Conservation (phyloP, 2,113 vertebrate species). For the Phyllopteryx taeniolatus region DNA sequence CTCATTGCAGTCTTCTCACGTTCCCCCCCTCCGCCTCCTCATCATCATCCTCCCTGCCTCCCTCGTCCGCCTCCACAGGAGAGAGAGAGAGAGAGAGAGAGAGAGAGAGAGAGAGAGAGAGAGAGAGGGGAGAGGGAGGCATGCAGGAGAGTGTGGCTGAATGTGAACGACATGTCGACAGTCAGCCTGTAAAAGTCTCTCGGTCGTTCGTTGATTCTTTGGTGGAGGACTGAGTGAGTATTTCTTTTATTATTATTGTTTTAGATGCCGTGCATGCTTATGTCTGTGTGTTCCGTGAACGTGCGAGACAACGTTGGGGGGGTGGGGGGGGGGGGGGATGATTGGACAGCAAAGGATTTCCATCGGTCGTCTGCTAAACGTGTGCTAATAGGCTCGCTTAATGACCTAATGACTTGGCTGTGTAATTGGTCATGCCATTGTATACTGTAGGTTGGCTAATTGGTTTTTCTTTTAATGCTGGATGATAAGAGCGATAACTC, state of each 20-base stretch:
- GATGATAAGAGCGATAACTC: constrained; percentile 11
- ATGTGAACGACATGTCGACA: constrained; percentile 75
- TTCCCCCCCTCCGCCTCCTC: constrained; percentile 55
- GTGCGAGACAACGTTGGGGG: not conserved
- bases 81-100: constrained; percentile 62
- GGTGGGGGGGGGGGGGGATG: constrained; percentile 12
- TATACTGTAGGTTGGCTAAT: constrained; percentile 49
- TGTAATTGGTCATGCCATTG: constrained; percentile 62
- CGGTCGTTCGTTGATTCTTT: constrained; percentile 69
- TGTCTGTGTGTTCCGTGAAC: not conserved
- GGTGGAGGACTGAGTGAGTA: constrained; percentile 75
- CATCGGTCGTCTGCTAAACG: constrained; percentile 54
- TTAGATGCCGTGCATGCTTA: constrained; percentile 56
- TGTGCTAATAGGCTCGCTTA: constrained; percentile 59
- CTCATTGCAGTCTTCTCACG: constrained; percentile 93
- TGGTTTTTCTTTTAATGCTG: constrained; percentile 50
- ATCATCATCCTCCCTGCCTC: constrained; percentile 54
- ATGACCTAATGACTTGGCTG: constrained; percentile 58
- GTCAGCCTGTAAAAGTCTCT: constrained; percentile 77
- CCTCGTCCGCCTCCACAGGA: constrained; percentile 77
- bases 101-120: constrained; percentile 39
- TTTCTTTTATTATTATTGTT: constrained; percentile 25
- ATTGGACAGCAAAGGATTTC: constrained; percentile 66
- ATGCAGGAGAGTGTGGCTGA: constrained; percentile 64
- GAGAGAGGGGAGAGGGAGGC: constrained; percentile 47